A percentile compares a stretch with the other conserved stretches of the same genome.
Conservation (phyloP, 1,140 invertebrate species). For the Drosophila tani region DNA sequence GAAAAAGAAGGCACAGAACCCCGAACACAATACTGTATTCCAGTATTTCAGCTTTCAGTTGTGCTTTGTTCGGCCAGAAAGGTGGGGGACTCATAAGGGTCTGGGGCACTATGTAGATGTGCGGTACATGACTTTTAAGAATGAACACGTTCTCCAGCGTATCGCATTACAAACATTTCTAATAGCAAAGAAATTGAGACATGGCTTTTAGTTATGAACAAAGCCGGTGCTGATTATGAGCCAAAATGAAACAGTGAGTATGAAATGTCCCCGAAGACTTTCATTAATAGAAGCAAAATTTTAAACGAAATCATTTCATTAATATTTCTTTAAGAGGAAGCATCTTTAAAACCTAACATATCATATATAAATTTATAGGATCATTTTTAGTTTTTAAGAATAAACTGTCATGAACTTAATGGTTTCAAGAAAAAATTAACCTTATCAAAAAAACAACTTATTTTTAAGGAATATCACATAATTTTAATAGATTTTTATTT, state of each 20-base stretch:
- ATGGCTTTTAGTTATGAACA: slow-evolving; percentile 49
- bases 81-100: not conserved
- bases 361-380: not conserved
- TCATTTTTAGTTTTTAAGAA: not conserved
- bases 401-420: not conserved
- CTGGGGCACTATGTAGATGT: slow-evolving; percentile 8
- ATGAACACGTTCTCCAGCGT: slow-evolving; percentile 74
- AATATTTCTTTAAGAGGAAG: not conserved
- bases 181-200: slow-evolving; percentile 51
- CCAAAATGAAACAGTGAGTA: slow-evolving; percentile 5
- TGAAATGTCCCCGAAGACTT: slow-evolving; percentile 18
- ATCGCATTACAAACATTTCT: slow-evolving; percentile 75
- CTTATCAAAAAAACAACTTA: no score
- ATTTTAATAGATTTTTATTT: not conserved
- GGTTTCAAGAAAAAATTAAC: no score
- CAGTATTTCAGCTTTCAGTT: slow-evolving; percentile 30
- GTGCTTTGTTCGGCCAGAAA: slow-evolving; percentile 5
- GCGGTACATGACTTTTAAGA: slow-evolving; percentile 66
- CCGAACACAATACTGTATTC: slow-evolving; percentile 60
- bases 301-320: not conserved
- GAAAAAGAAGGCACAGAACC: slow-evolving; percentile 48
- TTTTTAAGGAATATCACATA: no score
- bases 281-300: not conserved
- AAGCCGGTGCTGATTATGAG: slow-evolving; percentile 45
- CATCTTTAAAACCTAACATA: no score